These are phyloP conservation scores for Drosophila chauvacae DNA, from an alignment of 1,140 invertebrate species.

Conservation along the genomic window DNA sequence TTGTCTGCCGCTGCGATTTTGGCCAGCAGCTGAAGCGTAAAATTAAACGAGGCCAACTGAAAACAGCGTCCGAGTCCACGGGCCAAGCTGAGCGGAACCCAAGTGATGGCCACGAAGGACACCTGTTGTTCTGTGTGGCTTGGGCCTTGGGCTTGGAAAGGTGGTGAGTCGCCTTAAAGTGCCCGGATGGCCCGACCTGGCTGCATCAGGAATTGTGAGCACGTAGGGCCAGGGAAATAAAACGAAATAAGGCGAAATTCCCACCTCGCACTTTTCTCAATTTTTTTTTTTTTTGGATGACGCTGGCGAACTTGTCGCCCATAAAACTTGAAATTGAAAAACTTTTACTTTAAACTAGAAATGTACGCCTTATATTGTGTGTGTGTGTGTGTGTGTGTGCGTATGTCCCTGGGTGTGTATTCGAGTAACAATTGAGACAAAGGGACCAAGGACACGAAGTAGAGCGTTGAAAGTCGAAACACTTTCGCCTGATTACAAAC, in stretches of 20 bases:
- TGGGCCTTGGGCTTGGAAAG: not conserved
- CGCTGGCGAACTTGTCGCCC: conserved; percentile 65
- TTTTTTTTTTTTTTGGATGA: conserved; percentile 3
- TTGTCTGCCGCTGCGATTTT: conserved; percentile 62
- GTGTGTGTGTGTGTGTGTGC: conserved; percentile 12
- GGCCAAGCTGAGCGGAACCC: conserved; percentile 44
- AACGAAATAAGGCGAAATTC: conserved; percentile 70
- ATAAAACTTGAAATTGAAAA: conserved; percentile 83
- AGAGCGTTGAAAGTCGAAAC: conserved; percentile 60
- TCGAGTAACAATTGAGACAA: conserved; percentile 60
- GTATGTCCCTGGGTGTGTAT: conserved; percentile 4
- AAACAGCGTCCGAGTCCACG: conserved; percentile 43
- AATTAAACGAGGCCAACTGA: conserved; percentile 73
- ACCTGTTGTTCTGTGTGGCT: conserved; percentile 32
- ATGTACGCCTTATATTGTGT: conserved; percentile 34
- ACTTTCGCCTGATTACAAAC: conserved; percentile 83
- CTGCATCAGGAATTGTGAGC: conserved; percentile 65
- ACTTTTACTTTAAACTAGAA: conserved; percentile 77
- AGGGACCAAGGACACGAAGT: conserved; percentile 26
- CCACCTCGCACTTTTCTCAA: conserved; percentile 18
- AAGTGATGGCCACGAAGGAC: conserved; percentile 33
- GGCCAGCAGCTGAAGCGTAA: conserved; percentile 58
- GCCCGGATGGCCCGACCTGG: not conserved
- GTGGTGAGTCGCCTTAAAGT: conserved; percentile 23
- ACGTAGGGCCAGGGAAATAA: conserved; percentile 68